phyloP scores from a whole-genome alignment of 1,140 invertebrate genomes.

The Sinella curviseta region DNA sequence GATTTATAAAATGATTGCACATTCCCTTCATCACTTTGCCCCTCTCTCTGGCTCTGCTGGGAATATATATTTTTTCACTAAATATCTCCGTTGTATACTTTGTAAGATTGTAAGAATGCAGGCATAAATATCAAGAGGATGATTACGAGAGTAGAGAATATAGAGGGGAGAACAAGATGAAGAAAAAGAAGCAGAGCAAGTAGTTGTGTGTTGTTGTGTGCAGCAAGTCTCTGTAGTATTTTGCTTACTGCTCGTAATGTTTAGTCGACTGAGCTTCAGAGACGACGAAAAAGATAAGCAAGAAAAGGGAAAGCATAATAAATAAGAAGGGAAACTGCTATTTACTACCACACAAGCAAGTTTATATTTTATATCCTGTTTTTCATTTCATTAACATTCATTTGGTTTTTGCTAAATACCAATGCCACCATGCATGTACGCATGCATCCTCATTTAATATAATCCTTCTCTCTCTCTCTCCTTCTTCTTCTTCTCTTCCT shows the following conservation, averaged over 20 bases:
- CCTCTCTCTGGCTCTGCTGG: background rate
- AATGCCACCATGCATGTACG: background rate
- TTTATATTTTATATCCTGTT: slow-evolving; percentile 20
- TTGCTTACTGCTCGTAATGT: background rate
- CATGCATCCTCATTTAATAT: background rate
- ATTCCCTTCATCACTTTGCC: background rate
- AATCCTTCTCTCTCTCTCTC: background rate
- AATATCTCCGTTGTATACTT: background rate
- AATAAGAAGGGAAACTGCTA: background rate
- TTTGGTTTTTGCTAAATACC: slow-evolving; percentile 9
- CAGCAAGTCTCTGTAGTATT: background rate
- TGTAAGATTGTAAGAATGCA: background rate
- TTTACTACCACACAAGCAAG: background rate
- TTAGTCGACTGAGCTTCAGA: background rate
- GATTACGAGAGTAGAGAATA: background rate
- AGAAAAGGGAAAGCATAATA: background rate
- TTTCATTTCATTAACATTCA: slow-evolving; percentile 24
- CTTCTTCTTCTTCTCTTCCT: background rate
- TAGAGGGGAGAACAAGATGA: background rate
- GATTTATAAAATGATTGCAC: background rate
- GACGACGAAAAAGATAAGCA: background rate
- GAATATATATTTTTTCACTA: background rate
- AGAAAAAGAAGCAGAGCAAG: background rate
- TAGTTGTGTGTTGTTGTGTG: background rate
- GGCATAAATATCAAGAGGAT: background rate